Evolutionary conservation across 2,888 invertebrate genomes (phyloP).

Genomic region (Syritta pipiens): DNA sequence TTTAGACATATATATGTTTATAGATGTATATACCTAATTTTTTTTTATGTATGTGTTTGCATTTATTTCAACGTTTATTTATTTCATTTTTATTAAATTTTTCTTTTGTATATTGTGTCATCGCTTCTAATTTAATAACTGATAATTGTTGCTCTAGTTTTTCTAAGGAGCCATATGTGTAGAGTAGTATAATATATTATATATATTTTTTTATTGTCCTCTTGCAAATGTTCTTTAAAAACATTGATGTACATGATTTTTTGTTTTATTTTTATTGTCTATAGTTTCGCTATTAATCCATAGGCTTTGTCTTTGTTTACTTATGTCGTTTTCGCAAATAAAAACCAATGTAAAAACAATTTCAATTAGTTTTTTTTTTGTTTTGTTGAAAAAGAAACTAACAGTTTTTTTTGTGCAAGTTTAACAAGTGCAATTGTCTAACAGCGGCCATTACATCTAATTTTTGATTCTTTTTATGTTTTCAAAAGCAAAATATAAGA

Average conservation of each 20-base stretch:
- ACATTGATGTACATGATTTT: constrained; percentile 19
- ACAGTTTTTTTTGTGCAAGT: constrained; percentile 51
- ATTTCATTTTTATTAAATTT: background rate
- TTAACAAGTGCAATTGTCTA: constrained; percentile 58
- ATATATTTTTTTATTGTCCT: constrained; percentile 1
- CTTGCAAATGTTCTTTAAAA: constrained; percentile 30
- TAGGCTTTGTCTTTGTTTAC: background rate
- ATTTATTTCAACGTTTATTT: constrained; percentile 32
- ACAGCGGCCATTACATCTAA: constrained; percentile 49
- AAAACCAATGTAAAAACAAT: constrained; percentile 3
- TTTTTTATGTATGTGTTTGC: constrained; percentile 58
- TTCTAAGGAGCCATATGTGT: constrained; percentile 9
- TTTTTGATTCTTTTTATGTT: background rate
- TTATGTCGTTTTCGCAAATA: background rate
- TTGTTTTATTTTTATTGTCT: constrained; percentile 54
- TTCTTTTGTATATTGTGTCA: constrained; percentile 27
- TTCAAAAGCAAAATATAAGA: constrained; percentile 22
- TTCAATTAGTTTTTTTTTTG: no score
- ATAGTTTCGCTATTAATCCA: constrained; percentile 27
- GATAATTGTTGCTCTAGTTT: background rate
- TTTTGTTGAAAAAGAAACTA: constrained; percentile 30
- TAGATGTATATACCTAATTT: constrained; percentile 49
- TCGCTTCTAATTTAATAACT: constrained; percentile 14
- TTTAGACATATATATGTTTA: constrained; percentile 51
- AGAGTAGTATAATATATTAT: constrained; percentile 42